Conservation (phyloP, 2,113 vertebrate species). For the Stegastes partitus region DNA sequence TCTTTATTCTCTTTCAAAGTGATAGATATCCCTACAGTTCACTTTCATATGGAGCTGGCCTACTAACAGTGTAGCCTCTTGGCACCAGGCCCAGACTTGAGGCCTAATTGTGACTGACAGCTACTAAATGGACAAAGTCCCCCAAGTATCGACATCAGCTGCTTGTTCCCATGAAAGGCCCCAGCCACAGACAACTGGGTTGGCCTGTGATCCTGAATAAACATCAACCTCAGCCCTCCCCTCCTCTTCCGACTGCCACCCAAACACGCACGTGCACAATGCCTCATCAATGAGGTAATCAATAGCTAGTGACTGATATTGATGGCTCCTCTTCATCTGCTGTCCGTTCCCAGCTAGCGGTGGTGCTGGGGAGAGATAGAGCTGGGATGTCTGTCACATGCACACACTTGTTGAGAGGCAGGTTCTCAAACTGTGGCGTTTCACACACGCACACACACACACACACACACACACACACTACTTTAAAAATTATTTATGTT, state of each 20-base stretch:
- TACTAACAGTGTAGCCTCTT: slow-evolving; percentile 44
- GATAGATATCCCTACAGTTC: background rate
- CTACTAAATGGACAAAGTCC: slow-evolving; percentile 56
- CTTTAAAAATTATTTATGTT: too few species aligned
- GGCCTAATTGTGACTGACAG: slow-evolving; percentile 80
- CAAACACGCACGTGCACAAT: slow-evolving; percentile 30
- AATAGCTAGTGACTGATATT: slow-evolving; percentile 80
- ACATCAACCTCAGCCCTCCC: slow-evolving; percentile 48
- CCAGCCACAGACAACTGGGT: slow-evolving; percentile 69
- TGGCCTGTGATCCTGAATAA: slow-evolving; percentile 78
- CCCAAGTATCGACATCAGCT: slow-evolving; percentile 69
- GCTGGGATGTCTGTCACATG: background rate
- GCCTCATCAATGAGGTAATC: slow-evolving; percentile 79
- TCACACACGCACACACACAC: too few species aligned
- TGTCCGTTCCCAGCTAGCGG: slow-evolving; percentile 40
- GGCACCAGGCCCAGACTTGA: slow-evolving; percentile 27
- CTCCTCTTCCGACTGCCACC: background rate
- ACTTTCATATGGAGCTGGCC: slow-evolving; percentile 25
- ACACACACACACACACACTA: too few species aligned
- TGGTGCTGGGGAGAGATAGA: slow-evolving; percentile 7
- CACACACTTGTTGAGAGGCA: background rate
- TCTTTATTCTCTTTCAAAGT: too few species aligned
- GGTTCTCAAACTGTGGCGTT: too few species aligned
- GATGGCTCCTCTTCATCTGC: slow-evolving; percentile 73
- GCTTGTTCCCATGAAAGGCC: slow-evolving; percentile 75